Base-by-base conservation (phyloP, 2,888 invertebrate species). In the Clanis bilineata region DNA sequence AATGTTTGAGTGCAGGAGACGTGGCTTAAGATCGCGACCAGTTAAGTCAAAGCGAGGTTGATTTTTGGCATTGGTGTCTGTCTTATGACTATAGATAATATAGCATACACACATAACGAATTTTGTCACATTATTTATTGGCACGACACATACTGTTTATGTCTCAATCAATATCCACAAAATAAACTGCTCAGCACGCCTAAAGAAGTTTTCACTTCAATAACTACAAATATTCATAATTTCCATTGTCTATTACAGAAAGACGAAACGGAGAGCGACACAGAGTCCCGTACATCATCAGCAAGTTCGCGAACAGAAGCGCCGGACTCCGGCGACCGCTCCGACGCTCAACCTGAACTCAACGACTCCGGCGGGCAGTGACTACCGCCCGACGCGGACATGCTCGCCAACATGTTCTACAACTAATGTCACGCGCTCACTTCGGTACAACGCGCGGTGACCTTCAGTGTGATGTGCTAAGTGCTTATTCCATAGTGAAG, bases 261-360 rank as follows among this genome's bases (percentile, higher is more conserved):
- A 58, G 76, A 79, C 44, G 76, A 71, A 0, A 65, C 79, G 0
- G 79, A 71, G 44, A 70, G 68, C 9, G 79, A 77, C 7, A 62
- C 77, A 0, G 80, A 77, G 6, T 69, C 74, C 0, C 67, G 68
- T 0, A 69, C 71, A 0, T 61, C 69, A 1, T 57, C 59, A 12
- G 62, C 59, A 23, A 59, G 44, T 2, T 59, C 62, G 1, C 59
- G 44, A 2, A 23, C 23, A 0, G 62, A 62, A 5, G 23, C 38
- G n/a, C 36, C 25, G 21, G 58, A 61, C n/a, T 43, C 57, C 21
- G 55, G 44, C 1, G 43, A 59, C 5, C 23, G 39, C 7, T 51
- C 47, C 6, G 57, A 57, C n/a, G 57, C 22, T 2, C 25, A 32
- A 23, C 10, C 25, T 1, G 60, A 56, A n/a, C 21, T 43, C 10